Evolutionary conservation across 2,113 vertebrate genomes (phyloP).

Genomic region (Syngnathus floridae): DNA sequence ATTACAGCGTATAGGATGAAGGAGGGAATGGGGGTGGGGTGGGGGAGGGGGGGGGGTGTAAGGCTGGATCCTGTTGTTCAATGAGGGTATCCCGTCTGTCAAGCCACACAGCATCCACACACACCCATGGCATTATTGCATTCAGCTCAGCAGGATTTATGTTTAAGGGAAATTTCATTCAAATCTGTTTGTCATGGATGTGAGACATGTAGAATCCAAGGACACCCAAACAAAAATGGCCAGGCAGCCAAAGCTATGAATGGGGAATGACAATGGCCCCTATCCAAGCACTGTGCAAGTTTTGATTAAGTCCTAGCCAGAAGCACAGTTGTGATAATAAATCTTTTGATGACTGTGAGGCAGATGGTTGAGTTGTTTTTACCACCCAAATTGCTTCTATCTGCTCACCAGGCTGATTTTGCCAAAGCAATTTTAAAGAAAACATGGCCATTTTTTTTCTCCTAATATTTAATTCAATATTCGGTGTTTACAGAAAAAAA

Average conservation of each 20-base stretch:
- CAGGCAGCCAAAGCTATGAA: constrained; percentile 50
- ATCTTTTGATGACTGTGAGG: background rate
- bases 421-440: background rate
- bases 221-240: constrained; percentile 51
- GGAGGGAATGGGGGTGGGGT: constrained; percentile 5
- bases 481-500: background rate
- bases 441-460: background rate
- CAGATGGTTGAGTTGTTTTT: background rate
- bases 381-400: background rate
- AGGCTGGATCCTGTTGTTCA: constrained; percentile 42
- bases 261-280: constrained; percentile 50
- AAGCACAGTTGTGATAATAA: background rate
- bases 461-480: background rate
- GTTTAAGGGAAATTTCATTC: background rate
- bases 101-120: constrained; percentile 1
- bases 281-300: constrained; percentile 31
- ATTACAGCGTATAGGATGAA: constrained; percentile 17
- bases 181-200: constrained; percentile 24
- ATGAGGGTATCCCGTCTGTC: constrained; percentile 10
- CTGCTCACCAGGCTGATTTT: background rate
- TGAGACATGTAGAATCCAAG: constrained; percentile 32
- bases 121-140: background rate
- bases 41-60: constrained; percentile 15
- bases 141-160: constrained; percentile 7
- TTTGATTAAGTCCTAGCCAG: constrained; percentile 30